Evolutionary conservation across 2,888 invertebrate genomes (phyloP).

Genomic region (Metallyticus violacea): DNA sequence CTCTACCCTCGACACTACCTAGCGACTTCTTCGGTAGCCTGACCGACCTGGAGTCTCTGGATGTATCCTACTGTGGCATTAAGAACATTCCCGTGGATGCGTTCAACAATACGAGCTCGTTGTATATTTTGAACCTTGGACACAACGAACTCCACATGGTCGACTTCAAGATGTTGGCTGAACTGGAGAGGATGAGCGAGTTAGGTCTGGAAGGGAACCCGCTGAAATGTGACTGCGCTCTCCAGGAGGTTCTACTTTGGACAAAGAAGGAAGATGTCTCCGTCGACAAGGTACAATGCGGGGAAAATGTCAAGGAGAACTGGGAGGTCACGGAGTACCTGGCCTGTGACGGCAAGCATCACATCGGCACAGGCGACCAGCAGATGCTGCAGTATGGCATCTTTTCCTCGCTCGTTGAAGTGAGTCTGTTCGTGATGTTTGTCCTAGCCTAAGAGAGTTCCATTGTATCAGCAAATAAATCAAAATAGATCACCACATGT

Average conservation of each 20-base stretch:
- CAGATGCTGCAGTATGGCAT: not conserved
- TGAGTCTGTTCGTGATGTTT: not conserved
- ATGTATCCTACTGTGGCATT: too few species aligned
- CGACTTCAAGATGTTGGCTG: too few species aligned
- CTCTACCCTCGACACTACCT: too few species aligned
- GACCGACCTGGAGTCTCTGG: too few species aligned
- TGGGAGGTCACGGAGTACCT: not conserved
- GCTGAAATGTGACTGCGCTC: not conserved
- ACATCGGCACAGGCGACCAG: not conserved
- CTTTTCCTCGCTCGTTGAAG: not conserved
- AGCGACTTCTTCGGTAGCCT: too few species aligned
- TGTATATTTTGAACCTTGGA: too few species aligned
- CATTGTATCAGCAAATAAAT: not conserved
- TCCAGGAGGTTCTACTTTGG: not conserved
- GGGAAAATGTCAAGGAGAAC: not conserved
- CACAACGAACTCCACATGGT: too few species aligned
- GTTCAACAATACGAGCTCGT: too few species aligned
- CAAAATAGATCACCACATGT: too few species aligned
- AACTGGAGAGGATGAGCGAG: too few species aligned
- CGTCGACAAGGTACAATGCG: not conserved
- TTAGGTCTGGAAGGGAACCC: not conserved
- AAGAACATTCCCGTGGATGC: too few species aligned
- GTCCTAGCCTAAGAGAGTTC: not conserved
- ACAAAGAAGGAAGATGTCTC: not conserved
- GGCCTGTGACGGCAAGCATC: not conserved